phyloP scores from a whole-genome alignment of 2,888 invertebrate genomes.

The Stenodera caucasica region DNA sequence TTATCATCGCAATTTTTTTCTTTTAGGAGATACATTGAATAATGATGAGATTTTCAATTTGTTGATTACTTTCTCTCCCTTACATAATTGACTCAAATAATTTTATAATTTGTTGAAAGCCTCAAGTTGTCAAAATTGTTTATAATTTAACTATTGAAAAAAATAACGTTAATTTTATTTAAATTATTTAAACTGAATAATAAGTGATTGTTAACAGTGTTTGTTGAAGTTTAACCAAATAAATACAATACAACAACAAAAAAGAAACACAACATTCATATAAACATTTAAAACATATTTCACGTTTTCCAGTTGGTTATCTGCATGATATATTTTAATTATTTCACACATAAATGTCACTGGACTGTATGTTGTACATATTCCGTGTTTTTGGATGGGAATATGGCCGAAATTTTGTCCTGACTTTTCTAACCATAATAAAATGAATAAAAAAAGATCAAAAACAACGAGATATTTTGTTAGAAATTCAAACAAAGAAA shows the following conservation, averaged over 20 bases:
- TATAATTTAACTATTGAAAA: background rate
- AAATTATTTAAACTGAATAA: background rate
- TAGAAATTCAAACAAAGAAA: background rate
- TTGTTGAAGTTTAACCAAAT: background rate
- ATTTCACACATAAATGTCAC: slow-evolving; percentile 36
- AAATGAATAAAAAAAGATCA: too few species aligned
- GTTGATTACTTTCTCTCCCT: background rate
- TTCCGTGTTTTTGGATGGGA: slow-evolving; percentile 1
- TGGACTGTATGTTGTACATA: slow-evolving; percentile 20
- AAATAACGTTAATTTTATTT: background rate
- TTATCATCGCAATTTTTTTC: background rate
- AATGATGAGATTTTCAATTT: too few species aligned
- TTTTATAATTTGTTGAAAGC: background rate
- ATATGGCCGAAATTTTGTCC: background rate
- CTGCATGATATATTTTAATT: slow-evolving; percentile 37
- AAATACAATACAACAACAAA: background rate
- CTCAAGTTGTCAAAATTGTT: background rate
- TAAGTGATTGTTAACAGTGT: background rate
- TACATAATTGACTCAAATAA: background rate
- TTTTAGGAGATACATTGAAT: too few species aligned
- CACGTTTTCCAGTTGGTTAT: slow-evolving; percentile 28
- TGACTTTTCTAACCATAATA: too few species aligned
- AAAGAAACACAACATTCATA: background rate
- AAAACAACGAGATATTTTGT: background rate
- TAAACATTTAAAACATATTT: slow-evolving; percentile 4